Evolutionary conservation across 2,113 vertebrate genomes (phyloP).

Genomic region (Saguinus midas): DNA sequence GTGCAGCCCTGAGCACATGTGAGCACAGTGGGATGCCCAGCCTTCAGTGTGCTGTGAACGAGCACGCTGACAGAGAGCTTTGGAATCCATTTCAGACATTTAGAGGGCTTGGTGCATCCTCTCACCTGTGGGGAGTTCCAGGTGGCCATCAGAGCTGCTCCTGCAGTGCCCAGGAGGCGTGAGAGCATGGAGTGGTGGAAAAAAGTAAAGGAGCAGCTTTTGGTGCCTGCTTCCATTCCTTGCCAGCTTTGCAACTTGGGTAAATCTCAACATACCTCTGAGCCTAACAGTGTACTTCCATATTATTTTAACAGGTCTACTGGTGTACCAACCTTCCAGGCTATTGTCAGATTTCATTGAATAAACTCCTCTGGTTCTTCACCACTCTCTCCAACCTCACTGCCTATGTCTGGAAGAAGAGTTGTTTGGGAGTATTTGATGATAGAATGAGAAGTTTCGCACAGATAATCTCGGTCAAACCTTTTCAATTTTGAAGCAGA

Average conservation of each 20-base stretch:
- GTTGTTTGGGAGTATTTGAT: neutral
- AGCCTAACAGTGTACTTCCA: neutral
- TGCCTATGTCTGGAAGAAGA: neutral
- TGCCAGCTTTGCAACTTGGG: neutral
- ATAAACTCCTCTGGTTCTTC: neutral
- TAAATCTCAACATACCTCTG: neutral
- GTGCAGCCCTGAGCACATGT: rapidly evolving
- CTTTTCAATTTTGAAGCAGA: neutral
- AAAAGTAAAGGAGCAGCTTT: neutral
- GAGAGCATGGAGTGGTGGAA: neutral
- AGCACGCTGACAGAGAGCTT: neutral
- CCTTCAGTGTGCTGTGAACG: no score
- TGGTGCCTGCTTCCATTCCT: neutral
- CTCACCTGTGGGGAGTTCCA: rapidly evolving
- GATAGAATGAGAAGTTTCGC: neutral
- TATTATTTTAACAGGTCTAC: neutral
- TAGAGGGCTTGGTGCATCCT: neutral
- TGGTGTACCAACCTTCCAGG: neutral
- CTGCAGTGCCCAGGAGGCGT: rapidly evolving
- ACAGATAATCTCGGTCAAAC: neutral
- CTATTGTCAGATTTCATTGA: neutral
- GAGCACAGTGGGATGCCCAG: rapidly evolving
- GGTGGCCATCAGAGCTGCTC: neutral
- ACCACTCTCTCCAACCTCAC: neutral
- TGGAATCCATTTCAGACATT: neutral